Base-by-base conservation (phyloP, 2,888 invertebrate species). In the Caenorhabditis becei region DNA sequence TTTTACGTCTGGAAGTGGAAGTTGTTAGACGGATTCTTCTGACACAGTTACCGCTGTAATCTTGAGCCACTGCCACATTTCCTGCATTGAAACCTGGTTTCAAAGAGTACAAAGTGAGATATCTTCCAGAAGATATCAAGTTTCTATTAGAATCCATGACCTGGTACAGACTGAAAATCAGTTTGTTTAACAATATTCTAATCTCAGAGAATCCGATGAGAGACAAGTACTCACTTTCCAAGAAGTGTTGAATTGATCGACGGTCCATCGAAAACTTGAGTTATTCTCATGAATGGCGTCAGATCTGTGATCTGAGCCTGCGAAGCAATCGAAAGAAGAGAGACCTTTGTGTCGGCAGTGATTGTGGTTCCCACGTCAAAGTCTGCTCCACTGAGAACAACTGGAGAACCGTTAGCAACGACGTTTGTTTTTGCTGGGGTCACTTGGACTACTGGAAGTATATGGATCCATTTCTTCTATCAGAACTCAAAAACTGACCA, bases 211-310 rank as follows among this genome's bases (percentile, higher is more conserved):
- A 49, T 49, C 16, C 54, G 26, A 8, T 11, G 2, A 32, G 5
- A 18, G 26, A 44, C 8, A 16, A 20, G 35, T 23, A 56, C 66
- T 56, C 16, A 67, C 69, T 69, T 69, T 69, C 69, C 69, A 16
- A 69, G 5, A 24, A 49, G 44, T 32, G 28, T 49, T 0, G 69
- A 41, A 8, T 47, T 35, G 4, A 23, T 51, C 8, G 37, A 24
- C 11, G 54, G 47, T 11, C 58, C 69, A 58, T 69, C 69, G 18
- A 32, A 69, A 10, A 69, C 35, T 58, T 69, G 69, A 37, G 59
- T 59, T 16, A 51, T 8, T n/a, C 59, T 26, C 47, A 69, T n/a
- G 16, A 24, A 69, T 11, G 49, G 58, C 16, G 23, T 32, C 4
- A 59, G 23, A 24, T 69, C 69, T 7, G 37, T 37, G n/a, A 28